Conservation (phyloP, 2,888 invertebrate species). For the Selenia dentaria region DNA sequence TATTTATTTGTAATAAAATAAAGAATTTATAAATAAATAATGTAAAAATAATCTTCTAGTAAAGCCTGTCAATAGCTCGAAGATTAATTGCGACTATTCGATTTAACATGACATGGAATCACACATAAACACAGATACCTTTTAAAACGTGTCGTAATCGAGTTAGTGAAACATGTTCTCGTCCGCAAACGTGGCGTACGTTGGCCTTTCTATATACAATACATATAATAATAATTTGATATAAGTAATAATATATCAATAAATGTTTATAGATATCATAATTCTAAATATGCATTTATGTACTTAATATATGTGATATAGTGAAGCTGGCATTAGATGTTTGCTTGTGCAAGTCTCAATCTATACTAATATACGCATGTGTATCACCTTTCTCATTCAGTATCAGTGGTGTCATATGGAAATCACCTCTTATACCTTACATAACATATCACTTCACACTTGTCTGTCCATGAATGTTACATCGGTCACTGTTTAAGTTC, state of each 20-base stretch:
- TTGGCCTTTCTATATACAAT: slow-evolving; percentile 5
- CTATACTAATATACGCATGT: slow-evolving; percentile 63
- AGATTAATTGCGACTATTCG: slow-evolving; percentile 58
- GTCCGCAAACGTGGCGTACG: slow-evolving; percentile 12
- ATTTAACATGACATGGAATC: slow-evolving; percentile 71
- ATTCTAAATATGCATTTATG: slow-evolving; percentile 10
- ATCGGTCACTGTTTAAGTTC: slow-evolving; percentile 57
- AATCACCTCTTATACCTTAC: slow-evolving; percentile 72
- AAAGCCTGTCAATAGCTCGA: slow-evolving; percentile 31
- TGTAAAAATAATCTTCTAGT: slow-evolving; percentile 62
- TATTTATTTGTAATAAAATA: slow-evolving; percentile 63
- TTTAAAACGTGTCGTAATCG: slow-evolving; percentile 9
- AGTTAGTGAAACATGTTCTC: slow-evolving; percentile 5
- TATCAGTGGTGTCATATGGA: slow-evolving; percentile 44
- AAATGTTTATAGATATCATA: slow-evolving; percentile 4
- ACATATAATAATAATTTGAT: slow-evolving; percentile 7
- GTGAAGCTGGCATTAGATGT: slow-evolving; percentile 42
- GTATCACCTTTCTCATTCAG: slow-evolving; percentile 40
- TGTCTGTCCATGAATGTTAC: slow-evolving; percentile 72
- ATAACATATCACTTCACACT: slow-evolving; percentile 67
- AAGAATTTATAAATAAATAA: slow-evolving; percentile 75
- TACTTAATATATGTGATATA: slow-evolving; percentile 13
- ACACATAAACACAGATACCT: slow-evolving; percentile 47
- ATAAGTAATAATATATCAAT: slow-evolving; percentile 3
- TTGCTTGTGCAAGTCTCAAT: slow-evolving; percentile 63